Conservation (phyloP, 2,797 vertebrate species). For the Falco naumanni region DNA sequence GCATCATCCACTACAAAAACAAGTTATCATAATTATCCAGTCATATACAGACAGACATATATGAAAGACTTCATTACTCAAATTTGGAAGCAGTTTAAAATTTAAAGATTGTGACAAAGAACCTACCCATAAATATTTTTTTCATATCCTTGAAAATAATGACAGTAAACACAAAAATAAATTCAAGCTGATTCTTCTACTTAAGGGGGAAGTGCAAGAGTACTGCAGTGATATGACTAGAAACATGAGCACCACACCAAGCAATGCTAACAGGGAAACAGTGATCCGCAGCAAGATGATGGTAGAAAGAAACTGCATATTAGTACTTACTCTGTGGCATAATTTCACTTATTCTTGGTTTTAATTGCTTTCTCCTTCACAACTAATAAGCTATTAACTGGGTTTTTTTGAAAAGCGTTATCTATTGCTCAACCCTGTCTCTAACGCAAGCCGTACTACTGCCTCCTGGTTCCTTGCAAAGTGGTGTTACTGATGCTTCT, state of each 20-base stretch:
- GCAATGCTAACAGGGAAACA: background rate
- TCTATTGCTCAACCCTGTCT: background rate
- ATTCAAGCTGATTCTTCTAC: background rate
- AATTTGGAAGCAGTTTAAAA: slow-evolving; percentile 20
- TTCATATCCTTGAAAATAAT: background rate
- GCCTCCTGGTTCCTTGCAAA: background rate
- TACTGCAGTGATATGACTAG: background rate
- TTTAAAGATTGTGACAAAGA: background rate
- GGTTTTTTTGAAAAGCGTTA: background rate
- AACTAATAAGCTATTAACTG: background rate
- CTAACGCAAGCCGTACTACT: background rate
- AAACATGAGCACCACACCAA: background rate
- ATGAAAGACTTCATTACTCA: background rate
- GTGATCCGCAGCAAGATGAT: background rate
- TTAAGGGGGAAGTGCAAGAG: background rate
- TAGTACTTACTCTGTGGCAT: background rate
- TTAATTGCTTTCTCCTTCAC: background rate
- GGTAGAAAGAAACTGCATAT: background rate
- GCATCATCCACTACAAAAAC: slow-evolving; percentile 92
- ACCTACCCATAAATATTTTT: slow-evolving; percentile 7
- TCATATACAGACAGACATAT: slow-evolving; percentile 24
- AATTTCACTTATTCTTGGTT: background rate
- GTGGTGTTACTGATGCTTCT: fast-evolving
- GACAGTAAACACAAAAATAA: background rate
- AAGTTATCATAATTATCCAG: slow-evolving; percentile 59